Evolutionary conservation across 2,888 invertebrate genomes (phyloP), one percentile per base, ranked within the genome.

Genomic region (Choristoneura rosaceana): DNA sequence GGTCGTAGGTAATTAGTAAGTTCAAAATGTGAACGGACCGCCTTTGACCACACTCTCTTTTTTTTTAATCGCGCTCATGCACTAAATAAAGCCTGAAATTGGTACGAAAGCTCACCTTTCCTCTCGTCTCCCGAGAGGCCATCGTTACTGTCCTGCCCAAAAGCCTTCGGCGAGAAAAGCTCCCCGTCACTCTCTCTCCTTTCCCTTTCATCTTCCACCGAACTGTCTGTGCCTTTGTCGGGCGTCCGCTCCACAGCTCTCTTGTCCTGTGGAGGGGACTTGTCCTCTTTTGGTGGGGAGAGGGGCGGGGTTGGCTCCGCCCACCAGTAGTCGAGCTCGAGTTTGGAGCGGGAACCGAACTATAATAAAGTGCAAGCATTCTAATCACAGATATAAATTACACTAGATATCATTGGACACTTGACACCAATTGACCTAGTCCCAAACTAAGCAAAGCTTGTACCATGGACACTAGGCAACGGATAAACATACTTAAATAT

Each of bases 271-370:
- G 77, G 76, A 25, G 69, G 69, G 1, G 73, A 43, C 38, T 71
- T 80, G 45, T 84, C 80, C 60, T 82, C 82, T 4, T 74, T 74
- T 2, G 74, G 74, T 70, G 78, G 84, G 0, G 90, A 88, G 2
- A 94, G 78, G 0, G 94, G 94, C 0, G 90, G 86, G 0, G 91
- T 88, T 0, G 94, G 87, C 68, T 95, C 95, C 62, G 96, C 95
- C 97, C 97, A 98, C 95, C 96, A 96, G 87, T 98, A 98, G 86
- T 98, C 97, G 34, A 98, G 87, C 71, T 96, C 95, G 43, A 98
- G 88, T 87, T 96, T 97, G 0, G 97, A 96, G 74, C 97, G 96
- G 71, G 95, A 93, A 15, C 97, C 97, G 87, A 96, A 96, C 96
- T 96, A 25, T 25, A 25, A 43, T 43, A 10, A 43, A 43, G 12